Evolutionary conservation across 2,113 vertebrate species (phyloP).

Genomic region (Cygnus buccinator): DNA sequence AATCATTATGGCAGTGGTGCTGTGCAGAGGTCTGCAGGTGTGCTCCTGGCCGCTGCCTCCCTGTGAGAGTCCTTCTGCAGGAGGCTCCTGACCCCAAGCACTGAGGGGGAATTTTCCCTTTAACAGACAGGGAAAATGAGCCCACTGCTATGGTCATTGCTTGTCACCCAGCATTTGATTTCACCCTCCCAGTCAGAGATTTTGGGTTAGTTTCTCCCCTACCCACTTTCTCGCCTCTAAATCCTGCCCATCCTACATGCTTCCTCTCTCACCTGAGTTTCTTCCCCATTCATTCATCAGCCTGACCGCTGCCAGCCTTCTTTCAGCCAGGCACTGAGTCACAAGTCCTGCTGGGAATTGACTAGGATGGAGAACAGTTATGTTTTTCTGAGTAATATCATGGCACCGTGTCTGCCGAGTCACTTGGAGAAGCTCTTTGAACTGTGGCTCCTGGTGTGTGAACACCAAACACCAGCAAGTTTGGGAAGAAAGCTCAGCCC

Average conservation of each 20-base stretch:
- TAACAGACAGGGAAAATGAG: background rate
- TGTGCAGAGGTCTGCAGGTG: background rate
- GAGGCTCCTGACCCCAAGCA: fast-evolving
- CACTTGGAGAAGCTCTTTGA: background rate
- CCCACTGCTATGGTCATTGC: background rate
- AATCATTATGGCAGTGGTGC: constrained; percentile 60
- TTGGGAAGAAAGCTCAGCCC: background rate
- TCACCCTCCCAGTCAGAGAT: background rate
- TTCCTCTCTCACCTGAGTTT: background rate
- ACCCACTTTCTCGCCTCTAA: background rate
- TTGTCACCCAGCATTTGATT: background rate
- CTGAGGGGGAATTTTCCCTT: background rate
- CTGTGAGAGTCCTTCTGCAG: fast-evolving
- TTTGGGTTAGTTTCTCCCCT: background rate
- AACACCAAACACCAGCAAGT: background rate
- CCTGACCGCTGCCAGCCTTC: background rate
- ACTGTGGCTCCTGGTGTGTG: fast-evolving
- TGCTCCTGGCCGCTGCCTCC: background rate
- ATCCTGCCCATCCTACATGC: background rate
- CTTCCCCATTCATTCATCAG: background rate
- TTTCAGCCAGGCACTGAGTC: background rate
- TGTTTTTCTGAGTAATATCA: background rate
- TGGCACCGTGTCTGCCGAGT: background rate
- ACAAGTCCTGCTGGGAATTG: background rate
- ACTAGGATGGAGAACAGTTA: background rate